Evolutionary conservation across 2,113 vertebrate species (phyloP).

Genomic region (Pedionomus torquatus): DNA sequence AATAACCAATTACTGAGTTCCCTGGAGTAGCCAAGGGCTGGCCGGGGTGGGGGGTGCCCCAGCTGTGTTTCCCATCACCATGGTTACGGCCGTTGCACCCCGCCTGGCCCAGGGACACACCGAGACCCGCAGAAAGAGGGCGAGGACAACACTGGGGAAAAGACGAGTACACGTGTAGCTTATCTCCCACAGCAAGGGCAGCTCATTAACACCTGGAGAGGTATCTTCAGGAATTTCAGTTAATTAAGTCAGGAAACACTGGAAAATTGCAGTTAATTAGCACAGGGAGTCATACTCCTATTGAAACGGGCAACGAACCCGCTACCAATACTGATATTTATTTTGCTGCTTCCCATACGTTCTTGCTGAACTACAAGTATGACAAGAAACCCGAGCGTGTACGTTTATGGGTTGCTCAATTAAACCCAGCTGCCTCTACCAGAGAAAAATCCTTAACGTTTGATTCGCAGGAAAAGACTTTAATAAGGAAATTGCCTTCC

Average conservation of each 20-base stretch:
- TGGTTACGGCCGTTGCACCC: background rate
- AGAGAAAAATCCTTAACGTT: background rate
- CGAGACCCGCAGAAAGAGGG: background rate
- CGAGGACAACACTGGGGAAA: background rate
- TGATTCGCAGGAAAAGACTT: background rate
- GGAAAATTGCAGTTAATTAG: background rate
- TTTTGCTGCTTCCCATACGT: background rate
- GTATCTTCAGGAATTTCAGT: background rate
- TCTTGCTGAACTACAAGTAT: background rate
- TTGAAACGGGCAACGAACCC: background rate
- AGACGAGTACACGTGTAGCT: background rate
- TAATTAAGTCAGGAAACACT: background rate
- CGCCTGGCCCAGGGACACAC: fast-evolving
- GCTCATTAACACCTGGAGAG: fast-evolving
- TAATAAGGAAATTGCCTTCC: background rate
- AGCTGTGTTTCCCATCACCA: fast-evolving
- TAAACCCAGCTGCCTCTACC: background rate
- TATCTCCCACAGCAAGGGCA: background rate
- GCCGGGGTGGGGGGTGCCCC: fast-evolving
- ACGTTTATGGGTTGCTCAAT: background rate
- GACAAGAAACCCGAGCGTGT: background rate
- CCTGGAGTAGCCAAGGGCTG: background rate
- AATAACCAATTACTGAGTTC: background rate
- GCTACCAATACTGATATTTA: background rate
- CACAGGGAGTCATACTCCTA: fast-evolving